Conservation (phyloP, 64 coral and sea anemone species). For the Anthopleura sola region DNA sequence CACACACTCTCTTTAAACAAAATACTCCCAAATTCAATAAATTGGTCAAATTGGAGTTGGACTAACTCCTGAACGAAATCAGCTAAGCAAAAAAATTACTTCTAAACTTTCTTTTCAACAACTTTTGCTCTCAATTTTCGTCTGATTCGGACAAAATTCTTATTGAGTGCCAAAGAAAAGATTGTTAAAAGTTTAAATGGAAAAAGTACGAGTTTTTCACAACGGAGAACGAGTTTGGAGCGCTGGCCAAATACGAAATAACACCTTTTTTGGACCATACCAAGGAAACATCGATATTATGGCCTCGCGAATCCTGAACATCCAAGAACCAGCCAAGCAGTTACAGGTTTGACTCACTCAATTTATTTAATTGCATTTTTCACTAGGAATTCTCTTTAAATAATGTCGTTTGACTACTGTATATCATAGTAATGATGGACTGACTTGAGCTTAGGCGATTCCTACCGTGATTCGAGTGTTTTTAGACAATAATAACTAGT, state of each 20-base stretch:
- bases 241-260: conserved; percentile 4
- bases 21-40: conserved; percentile 51
- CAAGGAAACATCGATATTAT: conserved; percentile 10
- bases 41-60: conserved; percentile 12
- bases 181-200: conserved; percentile 7
- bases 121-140: not conserved
- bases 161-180: not conserved
- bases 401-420: not conserved
- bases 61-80: not conserved
- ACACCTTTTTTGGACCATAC: conserved; percentile 53
- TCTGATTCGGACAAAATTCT: not conserved
- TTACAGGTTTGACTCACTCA: conserved; percentile 1
- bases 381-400: not conserved
- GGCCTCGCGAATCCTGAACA: conserved; percentile 14
- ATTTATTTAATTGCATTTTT: not conserved
- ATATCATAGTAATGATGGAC: conserved; percentile 10
- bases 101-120: not conserved
- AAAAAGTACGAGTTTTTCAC: conserved; percentile 18
- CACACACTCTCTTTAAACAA: conserved; percentile 27
- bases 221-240: conserved; percentile 39
- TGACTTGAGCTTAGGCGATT: not conserved
- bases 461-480: not conserved
- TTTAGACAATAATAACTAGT: not conserved
- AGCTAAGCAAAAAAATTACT: not conserved
- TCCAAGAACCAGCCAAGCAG: conserved; percentile 14